Evolutionary conservation across 2,113 vertebrate species (phyloP), one percentile per base, ranked within the genome.

Genomic region (Campylorhamphus procurvoides): DNA sequence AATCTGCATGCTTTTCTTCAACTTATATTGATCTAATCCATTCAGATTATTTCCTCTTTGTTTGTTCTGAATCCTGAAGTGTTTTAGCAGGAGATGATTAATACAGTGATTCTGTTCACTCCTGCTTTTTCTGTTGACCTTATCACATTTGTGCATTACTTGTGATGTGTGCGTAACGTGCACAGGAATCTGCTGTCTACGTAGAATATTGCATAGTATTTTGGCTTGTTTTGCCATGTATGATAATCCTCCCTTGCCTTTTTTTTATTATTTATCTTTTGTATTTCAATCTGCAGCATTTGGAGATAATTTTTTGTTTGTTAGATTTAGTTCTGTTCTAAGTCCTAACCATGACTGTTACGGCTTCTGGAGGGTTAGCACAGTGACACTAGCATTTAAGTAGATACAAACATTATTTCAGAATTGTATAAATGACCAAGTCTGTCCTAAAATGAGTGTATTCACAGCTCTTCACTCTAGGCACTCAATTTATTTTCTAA

Each of bases 221-320:
- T 35, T 23, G 17, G 2, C 3, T 0, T 25, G 11, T 58, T 67
- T 82, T 91, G 25, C 10, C 14, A 29, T 12, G 23, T 28, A 8
- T 42, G 2, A 9, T 49, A 69, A 52, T 9, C 5, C 5, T 3
- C 2, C 6, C 6, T 4, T 3, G 40, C 40, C 69, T 20, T 14
- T 24, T 35, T 44, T 25, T 16, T 20, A 20, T 44, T 25, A 40
- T 56, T 63, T 39, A 9, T 33, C 52, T 75, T 75, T 39, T 75
- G 3, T 68, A 29, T 55, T 76, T 59, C 25, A 25, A 3, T 67
- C 55, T 66, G 55, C 77, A 46, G 16, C 18, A 31, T 76, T 35
- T 67, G 15, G 22, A 68, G 23, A 25, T 63, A 2, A 2, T 23
- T 31, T 33, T 37, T 39, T 31, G 4, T 35, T 39, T 23, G 4